Percentiles rank a stretch among this genome's conserved stretches.
These are phyloP conservation scores for Chouioia cunea DNA, from an alignment of 2,888 invertebrate species.

Conservation along the genomic window DNA sequence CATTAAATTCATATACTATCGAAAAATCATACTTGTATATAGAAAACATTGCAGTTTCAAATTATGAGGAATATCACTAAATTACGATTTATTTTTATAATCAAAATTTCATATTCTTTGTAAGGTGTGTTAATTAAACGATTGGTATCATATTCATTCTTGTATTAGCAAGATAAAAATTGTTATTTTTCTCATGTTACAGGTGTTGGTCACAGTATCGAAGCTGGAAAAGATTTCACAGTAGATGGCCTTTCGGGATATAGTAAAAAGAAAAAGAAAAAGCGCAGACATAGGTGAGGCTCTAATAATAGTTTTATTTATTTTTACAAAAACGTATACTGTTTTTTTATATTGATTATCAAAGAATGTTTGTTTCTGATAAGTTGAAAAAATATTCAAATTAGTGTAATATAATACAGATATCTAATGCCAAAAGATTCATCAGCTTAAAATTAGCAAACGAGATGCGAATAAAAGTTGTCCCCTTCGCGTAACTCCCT, in stretches of 20 bases:
- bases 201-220: constrained; percentile 78
- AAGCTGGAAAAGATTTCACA: constrained; percentile 86
- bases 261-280: constrained; percentile 94
- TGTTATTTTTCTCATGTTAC: constrained; percentile 63
- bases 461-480: not conserved
- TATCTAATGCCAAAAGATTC: constrained; percentile 3
- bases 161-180: not conserved
- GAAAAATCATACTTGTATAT: too few relatives aligned
- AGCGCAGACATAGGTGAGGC: constrained; percentile 89
- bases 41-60: too few relatives aligned
- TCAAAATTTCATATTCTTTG: too few relatives aligned
- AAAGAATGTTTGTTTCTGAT: too few relatives aligned
- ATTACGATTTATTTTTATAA: too few relatives aligned
- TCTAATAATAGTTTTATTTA: constrained; percentile 33
- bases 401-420: constrained; percentile 9
- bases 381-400: not conserved
- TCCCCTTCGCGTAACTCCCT: not conserved
- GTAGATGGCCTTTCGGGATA: constrained; percentile 85
- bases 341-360: not conserved
- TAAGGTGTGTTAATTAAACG: too few relatives aligned
- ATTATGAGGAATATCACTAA: too few relatives aligned
- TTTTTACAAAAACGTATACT: not conserved
- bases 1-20: too few relatives aligned
- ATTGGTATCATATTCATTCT: constrained; percentile 12
- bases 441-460: constrained; percentile 23